Evolutionary conservation across 2,797 vertebrate genomes (phyloP).

Genomic region (Vipera latastei): DNA sequence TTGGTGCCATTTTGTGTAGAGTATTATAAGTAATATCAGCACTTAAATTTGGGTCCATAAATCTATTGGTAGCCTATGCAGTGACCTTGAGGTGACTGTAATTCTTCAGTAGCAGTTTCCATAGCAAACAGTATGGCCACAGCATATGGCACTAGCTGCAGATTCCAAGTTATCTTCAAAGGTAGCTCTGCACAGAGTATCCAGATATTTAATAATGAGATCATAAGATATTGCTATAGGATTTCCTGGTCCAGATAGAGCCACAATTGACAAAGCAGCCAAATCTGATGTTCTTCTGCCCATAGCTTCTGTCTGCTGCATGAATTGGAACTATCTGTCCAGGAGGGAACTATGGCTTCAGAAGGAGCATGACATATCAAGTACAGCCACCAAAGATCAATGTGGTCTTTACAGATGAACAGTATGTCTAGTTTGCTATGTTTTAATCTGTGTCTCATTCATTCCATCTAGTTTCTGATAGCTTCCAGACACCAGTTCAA

Average conservation of each 20-base stretch:
- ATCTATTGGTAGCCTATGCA: not conserved
- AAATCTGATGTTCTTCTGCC: not conserved
- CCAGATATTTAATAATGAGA: not conserved
- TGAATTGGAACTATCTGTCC: not conserved
- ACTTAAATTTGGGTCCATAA: not conserved
- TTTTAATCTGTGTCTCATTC: not conserved
- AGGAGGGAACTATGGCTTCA: not conserved
- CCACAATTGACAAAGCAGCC: not conserved
- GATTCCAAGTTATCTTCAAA: not conserved
- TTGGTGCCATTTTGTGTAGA: not conserved
- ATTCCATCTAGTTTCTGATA: not conserved
- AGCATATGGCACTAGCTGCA: not conserved
- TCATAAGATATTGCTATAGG: not conserved
- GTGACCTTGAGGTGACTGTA: not conserved
- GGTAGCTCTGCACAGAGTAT: not conserved
- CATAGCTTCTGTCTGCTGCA: not conserved
- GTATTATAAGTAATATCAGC: not conserved
- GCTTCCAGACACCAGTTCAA: not conserved
- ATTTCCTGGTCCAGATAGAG: not conserved
- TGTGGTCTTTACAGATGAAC: not conserved
- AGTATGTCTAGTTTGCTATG: not conserved
- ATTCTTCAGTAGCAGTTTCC: not conserved
- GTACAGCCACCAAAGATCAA: not conserved
- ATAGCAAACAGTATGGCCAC: not conserved
- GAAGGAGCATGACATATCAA: not conserved